Conservation (phyloP, 2,113 vertebrate species). For the Sorex fumeus region DNA sequence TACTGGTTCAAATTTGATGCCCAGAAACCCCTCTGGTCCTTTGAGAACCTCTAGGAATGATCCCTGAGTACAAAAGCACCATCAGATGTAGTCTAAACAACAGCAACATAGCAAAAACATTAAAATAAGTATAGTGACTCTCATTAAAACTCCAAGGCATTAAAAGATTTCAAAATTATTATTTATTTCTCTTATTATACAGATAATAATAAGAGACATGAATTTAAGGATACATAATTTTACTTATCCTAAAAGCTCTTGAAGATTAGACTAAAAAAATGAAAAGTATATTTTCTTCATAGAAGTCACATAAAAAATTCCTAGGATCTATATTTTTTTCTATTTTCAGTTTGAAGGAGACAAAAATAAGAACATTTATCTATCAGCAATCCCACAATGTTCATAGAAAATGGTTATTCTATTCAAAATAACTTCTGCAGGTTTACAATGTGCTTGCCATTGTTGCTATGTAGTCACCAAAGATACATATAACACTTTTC, state of each 20-base stretch:
- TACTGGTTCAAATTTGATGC: no score
- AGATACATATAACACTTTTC: slow-evolving; percentile 26
- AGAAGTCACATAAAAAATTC: not conserved
- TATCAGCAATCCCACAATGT: not conserved
- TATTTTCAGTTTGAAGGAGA: not conserved
- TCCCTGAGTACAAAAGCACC: no score
- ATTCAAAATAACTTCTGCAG: slow-evolving; percentile 54
- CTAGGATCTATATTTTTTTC: not conserved
- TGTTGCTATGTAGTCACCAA: not conserved
- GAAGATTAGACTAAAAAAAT: not conserved
- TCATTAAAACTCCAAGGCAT: not conserved
- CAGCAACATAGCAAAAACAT: no score
- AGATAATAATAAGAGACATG: not conserved
- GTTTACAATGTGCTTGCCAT: not conserved
- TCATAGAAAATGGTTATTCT: not conserved
- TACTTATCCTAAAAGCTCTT: not conserved
- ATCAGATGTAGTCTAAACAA: no score
- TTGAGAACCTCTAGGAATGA: no score
- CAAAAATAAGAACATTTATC: slow-evolving; percentile 1
- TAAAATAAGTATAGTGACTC: not conserved
- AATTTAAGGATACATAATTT: not conserved
- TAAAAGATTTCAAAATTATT: not conserved
- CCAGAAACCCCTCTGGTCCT: no score
- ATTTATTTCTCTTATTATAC: not conserved
- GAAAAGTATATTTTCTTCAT: not conserved